Base-by-base conservation (phyloP, 2,113 vertebrate genomes). In the Raphicerus campestris region DNA sequence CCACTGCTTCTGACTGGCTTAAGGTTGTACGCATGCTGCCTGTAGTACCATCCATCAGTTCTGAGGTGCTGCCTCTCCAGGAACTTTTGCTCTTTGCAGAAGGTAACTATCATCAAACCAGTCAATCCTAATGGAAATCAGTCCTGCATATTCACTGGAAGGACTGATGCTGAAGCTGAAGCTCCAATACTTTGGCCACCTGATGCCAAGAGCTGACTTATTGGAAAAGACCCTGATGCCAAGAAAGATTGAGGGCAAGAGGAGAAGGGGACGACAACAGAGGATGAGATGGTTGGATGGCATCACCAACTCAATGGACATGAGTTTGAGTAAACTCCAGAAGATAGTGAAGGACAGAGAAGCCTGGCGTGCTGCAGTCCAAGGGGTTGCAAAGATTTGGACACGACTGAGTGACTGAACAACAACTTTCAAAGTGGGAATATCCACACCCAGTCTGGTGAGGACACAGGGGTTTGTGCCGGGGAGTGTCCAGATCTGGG, bases 401-500 rank as follows among this genome's bases (percentile, higher is more conserved):
- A 42, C 70, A 13, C 1, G 1, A 73, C 0, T 24, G 20, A 24
- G 70, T 14, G 70, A 13, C 35, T 26, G 70, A 42, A 75, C 35
- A 42, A 73, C 20, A 75, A 42, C 22, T 75, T 24, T 75, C 70
- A 24, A 2, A 61, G 26, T 55, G 26, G 8, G 28, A 91, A 30
- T 35, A 28, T 39, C 77, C 47, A 39, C 39, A 82, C 47, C 2
- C 17, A 42, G 47, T 53, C 16, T 42, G 24, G 42, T 20, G 56
- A 35, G n/a, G 53, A 35, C 53, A 28, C 24, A 17, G 35, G 20
- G 11, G 22, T 15, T 6, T 15, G 53, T 1, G 0, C 22, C 5
- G 0, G 8, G 24, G 5, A 58, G 53, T 26, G 5, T 10, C n/a
- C 14, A 39, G 35, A 16, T 28, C 35, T 17, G 14, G 53, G 14